Evolutionary conservation across 2,113 vertebrate genomes (phyloP).

Genomic region (Mormyrus lacerda): DNA sequence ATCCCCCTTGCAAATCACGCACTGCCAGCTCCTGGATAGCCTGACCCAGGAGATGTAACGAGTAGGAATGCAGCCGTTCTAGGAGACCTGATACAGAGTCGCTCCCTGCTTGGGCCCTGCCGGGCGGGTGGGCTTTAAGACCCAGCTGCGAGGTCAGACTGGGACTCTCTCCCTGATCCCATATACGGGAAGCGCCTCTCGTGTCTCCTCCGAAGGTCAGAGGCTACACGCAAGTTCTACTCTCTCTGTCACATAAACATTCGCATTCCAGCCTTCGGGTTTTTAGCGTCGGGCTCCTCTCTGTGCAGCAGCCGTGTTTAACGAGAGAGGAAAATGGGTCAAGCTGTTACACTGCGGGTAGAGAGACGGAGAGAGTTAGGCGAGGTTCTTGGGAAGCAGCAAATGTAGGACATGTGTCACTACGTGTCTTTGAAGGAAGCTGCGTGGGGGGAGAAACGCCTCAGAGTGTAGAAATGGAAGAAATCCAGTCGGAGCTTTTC

Average conservation of each 20-base stretch:
- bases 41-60: not conserved
- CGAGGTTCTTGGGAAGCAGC: not conserved
- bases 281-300: not conserved
- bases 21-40: not conserved
- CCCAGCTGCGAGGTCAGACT: not conserved
- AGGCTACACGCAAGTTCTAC: not conserved
- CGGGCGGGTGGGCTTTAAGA: not conserved
- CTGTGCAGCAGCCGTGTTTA: not conserved
- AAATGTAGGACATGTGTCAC: constrained; percentile 1
- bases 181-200: not conserved
- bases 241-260: not conserved
- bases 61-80: not conserved
- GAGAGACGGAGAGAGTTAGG: not conserved
- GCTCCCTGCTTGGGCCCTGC: not conserved
- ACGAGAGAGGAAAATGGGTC: not conserved
- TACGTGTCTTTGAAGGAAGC: not conserved
- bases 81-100: not conserved
- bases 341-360: not conserved
- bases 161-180: not conserved
- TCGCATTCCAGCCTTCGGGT: not conserved
- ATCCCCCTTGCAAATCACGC: not conserved
- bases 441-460: not conserved
- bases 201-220: not conserved
- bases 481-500: not conserved
- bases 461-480: not conserved